Base-by-base conservation (phyloP, 37 sponge, comb jelly and placozoan genomes). In the Aphrocallistes beatrix region DNA sequence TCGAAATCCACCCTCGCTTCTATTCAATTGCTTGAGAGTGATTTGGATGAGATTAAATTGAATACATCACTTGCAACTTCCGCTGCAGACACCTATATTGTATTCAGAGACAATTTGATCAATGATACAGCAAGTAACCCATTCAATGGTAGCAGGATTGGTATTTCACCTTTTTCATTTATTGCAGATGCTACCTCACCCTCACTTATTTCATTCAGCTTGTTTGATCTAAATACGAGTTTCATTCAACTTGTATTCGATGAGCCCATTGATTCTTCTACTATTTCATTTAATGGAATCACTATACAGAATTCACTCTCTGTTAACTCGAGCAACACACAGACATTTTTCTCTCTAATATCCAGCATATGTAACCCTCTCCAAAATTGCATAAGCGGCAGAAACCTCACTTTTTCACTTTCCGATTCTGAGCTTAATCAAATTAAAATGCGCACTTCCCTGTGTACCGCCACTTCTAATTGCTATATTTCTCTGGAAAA, bases 201-300 rank as follows among this genome's bases (percentile, higher is more conserved):
- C 0, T 47, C 40, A 0, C 84, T 95, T 9, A 36, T 23, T 1
- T 82, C 40, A 39, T 95, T 87, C 51, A 39, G 51, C 38, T 38
- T 90, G 9, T 83, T 95, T 36, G 86, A 93, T 75, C 87, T 95
- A 1, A 81, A 81, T 16, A 51, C 34, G 51, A 89, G 90, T 30
- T 82, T 83, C 25, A 38, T 95, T 32, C 47, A 39, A n/a, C 91
- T 95, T 25, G 88, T 84, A 0, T 95, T 93, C 82, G 48, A 90
- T 86, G 96, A 95, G 47, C 96, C 96, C 38, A 89, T 95, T 0
- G 81, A 86, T 36, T 47, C 89, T 38, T 89, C 90, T 37, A 85
- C 92, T 36, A 84, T 95, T 16, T 82, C 85, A 16, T 84, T 88
- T 23, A 38, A 42, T 9, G 50, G 45, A 6, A 69, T 93, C 0